Percentiles rank a stretch among this genome's conserved stretches.
Conservation (phyloP, 2,797 vertebrate species). For the Nannoperca obscura region DNA sequence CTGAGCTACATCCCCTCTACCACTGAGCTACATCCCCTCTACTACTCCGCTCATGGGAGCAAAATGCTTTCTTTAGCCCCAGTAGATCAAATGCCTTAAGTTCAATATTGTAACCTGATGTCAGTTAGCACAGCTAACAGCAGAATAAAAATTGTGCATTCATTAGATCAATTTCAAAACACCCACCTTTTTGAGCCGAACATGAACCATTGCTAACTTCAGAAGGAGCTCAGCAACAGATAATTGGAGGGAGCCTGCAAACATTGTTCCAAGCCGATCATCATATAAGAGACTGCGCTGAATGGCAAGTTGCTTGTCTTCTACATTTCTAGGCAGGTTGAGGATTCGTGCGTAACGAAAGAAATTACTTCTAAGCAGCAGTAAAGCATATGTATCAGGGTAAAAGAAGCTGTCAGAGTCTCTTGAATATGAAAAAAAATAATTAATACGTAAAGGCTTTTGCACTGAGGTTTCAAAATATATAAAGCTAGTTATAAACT, state of each 20-base stretch:
- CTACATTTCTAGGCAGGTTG: constrained; percentile 22
- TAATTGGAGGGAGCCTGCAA: constrained; percentile 49
- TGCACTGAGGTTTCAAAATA: constrained; percentile 17
- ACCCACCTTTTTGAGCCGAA: constrained; percentile 50
- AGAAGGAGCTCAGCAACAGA: constrained; percentile 14
- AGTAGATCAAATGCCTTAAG: background rate
- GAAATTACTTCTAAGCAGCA: constrained; percentile 12
- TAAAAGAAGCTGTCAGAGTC: constrained; percentile 22
- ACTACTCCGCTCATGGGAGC: background rate
- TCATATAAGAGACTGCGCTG: background rate
- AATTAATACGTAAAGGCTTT: constrained; percentile 6
- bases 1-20: constrained; percentile 41
- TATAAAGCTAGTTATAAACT: constrained; percentile 27
- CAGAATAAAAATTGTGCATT: background rate
- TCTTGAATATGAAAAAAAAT: constrained; percentile 19
- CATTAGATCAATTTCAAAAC: constrained; percentile 15
- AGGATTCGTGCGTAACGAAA: constrained; percentile 12
- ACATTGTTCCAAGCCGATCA: constrained; percentile 22
- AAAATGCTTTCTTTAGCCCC: constrained; percentile 6
- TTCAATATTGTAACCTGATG: constrained; percentile 2
- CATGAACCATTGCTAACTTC: constrained; percentile 23
- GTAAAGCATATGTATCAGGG: constrained; percentile 14
- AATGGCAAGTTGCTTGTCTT: constrained; percentile 28
- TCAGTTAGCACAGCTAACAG: background rate
- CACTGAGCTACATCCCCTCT: constrained; percentile 36